These are phyloP conservation scores for Epinotia demarniana DNA, from an alignment of 2,888 invertebrate species.

Conservation along the genomic window DNA sequence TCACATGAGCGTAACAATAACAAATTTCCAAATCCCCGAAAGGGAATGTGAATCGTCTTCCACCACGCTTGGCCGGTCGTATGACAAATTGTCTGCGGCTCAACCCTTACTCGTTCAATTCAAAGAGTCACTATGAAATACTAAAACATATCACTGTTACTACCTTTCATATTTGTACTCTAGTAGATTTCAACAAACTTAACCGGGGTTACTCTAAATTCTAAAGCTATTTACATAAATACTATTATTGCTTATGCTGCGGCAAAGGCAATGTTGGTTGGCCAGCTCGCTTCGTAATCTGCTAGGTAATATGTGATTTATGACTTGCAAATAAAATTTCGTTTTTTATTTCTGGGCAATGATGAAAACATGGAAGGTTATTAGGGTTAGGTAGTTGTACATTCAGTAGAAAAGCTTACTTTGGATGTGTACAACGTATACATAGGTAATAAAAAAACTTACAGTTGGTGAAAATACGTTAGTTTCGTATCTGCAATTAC, in stretches of 20 bases:
- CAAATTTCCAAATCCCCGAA: slow-evolving; percentile 69
- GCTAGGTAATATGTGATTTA: slow-evolving; percentile 82
- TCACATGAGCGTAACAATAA: slow-evolving; percentile 70
- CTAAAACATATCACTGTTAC: neutral
- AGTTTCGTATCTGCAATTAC: too few species aligned
- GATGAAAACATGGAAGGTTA: slow-evolving; percentile 18
- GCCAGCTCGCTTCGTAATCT: slow-evolving; percentile 56
- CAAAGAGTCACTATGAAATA: slow-evolving; percentile 2
- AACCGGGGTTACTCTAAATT: neutral
- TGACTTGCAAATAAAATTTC: slow-evolving; percentile 71
- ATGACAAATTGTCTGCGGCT: slow-evolving; percentile 82
- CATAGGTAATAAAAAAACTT: neutral
- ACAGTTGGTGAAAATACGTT: too few species aligned
- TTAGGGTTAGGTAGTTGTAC: slow-evolving; percentile 3
- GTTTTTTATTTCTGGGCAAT: slow-evolving; percentile 47
- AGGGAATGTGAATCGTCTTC: slow-evolving; percentile 66
- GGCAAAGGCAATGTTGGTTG: slow-evolving; percentile 48
- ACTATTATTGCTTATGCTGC: slow-evolving; percentile 21
- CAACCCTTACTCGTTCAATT: slow-evolving; percentile 44
- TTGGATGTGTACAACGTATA: too few species aligned
- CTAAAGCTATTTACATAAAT: slow-evolving; percentile 8
- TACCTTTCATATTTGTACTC: neutral
- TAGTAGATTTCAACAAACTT: slow-evolving; percentile 8
- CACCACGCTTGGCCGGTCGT: slow-evolving; percentile 67
- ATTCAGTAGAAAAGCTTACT: neutral